A percentile compares a stretch with the other conserved stretches of the same genome.
These are phyloP conservation scores for Aspidapion aeneum DNA, from an alignment of 2,888 invertebrate species.

Conservation along the genomic window DNA sequence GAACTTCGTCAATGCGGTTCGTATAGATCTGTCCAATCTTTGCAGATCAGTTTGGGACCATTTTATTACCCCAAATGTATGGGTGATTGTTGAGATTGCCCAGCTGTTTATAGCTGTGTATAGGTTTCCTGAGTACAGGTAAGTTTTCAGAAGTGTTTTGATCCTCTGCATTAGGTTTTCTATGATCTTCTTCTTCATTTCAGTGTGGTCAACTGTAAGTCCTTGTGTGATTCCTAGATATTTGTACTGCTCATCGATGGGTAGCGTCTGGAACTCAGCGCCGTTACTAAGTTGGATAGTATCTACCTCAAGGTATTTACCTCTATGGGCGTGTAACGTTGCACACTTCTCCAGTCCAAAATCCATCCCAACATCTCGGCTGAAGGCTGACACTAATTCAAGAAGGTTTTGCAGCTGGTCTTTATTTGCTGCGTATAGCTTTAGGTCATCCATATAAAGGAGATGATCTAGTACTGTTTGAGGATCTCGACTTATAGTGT, in stretches of 20 bases:
- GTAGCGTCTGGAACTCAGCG: neutral
- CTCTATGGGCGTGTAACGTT: neutral
- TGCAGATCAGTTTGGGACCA: neutral
- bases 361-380: neutral
- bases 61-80: too few relatives aligned
- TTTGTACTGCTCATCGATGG: neutral
- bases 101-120: too few relatives aligned
- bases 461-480: neutral
- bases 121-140: too few relatives aligned
- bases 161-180: too few relatives aligned
- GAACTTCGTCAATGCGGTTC: neutral
- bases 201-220: too few relatives aligned
- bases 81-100: too few relatives aligned
- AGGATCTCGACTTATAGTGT: neutral
- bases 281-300: neutral
- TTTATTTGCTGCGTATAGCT: neutral
- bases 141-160: too few relatives aligned
- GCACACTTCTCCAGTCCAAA: neutral
- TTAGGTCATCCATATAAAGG: too few relatives aligned
- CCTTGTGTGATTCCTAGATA: too few relatives aligned
- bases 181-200: too few relatives aligned
- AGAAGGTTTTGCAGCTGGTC: neutral
- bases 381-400: neutral
- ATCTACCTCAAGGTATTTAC: neutral
- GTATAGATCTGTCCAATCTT: neutral